Evolutionary conservation across 1,140 invertebrate genomes (phyloP).

Genomic region (Anoplolepis gracilipes): DNA sequence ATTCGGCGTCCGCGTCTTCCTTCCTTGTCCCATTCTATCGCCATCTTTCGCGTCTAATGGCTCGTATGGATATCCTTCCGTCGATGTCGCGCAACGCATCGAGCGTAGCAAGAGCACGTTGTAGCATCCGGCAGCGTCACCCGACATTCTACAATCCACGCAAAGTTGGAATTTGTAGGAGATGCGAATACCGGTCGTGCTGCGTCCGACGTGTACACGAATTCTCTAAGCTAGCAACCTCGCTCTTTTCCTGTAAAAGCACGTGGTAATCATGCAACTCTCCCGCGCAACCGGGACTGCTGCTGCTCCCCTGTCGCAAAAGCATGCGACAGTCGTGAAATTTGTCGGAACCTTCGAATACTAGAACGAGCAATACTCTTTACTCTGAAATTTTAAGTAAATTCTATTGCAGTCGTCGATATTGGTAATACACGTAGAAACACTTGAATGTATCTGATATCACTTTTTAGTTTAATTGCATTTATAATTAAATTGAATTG

Average conservation of each 20-base stretch:
- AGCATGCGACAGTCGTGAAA: neutral
- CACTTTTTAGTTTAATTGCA: conserved; percentile 9
- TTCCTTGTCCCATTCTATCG: neutral
- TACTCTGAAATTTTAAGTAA: neutral
- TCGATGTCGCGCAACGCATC: conserved; percentile 22
- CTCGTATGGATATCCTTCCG: conserved; percentile 13
- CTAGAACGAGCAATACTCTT: too few species aligned
- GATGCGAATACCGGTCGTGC: conserved; percentile 19
- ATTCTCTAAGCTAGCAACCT: neutral
- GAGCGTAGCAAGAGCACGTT: neutral
- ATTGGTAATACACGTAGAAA: neutral
- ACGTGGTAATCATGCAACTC: conserved; percentile 41
- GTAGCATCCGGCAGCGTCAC: neutral
- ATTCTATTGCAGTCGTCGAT: neutral
- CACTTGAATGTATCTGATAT: neutral
- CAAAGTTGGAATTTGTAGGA: conserved; percentile 40
- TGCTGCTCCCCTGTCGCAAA: neutral
- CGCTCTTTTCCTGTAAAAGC: conserved; percentile 11
- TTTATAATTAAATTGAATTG: conserved; percentile 37
- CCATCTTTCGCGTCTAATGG: conserved; percentile 42
- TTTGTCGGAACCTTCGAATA: neutral
- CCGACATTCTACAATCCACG: conserved; percentile 9
- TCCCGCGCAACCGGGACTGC: neutral
- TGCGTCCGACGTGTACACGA: neutral
- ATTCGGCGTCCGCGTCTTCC: neutral